These are phyloP conservation scores for Cygnus atratus DNA, from an alignment of 2,113 vertebrate species.

Conservation along the genomic window DNA sequence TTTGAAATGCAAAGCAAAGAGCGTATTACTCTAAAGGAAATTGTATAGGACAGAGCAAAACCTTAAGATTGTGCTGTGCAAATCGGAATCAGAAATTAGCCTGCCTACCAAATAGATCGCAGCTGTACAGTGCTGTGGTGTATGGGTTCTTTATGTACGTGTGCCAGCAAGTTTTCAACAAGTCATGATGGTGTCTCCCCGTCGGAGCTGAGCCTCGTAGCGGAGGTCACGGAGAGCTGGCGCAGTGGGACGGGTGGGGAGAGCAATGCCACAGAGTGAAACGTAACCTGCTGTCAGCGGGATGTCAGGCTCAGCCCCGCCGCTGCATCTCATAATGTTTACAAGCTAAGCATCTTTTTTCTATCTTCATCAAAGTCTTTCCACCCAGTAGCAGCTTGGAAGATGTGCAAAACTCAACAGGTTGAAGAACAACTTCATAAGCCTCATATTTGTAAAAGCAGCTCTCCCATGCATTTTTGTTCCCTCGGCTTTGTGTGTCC, in stretches of 20 bases:
- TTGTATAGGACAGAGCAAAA: not conserved
- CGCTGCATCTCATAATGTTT: not conserved
- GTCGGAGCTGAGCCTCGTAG: not conserved
- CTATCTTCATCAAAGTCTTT: not conserved
- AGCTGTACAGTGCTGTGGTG: not conserved
- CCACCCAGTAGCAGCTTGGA: not conserved
- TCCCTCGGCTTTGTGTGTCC: not conserved
- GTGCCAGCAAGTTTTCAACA: not conserved
- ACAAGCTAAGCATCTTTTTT: not conserved
- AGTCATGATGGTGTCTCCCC: not conserved
- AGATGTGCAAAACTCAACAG: not conserved
- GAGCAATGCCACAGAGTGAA: rapidly evolving
- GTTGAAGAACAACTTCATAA: not conserved
- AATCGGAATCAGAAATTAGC: not conserved
- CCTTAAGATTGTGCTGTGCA: not conserved
- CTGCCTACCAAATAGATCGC: not conserved
- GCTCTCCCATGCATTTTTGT: rapidly evolving
- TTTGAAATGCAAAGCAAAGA: not conserved
- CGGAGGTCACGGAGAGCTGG: not conserved
- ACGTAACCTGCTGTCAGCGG: rapidly evolving
- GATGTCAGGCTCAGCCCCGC: rapidly evolving
- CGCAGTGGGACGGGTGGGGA: rapidly evolving
- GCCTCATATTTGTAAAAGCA: too few species aligned
- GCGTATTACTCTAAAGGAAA: not conserved
- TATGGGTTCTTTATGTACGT: not conserved